A percentile compares a stretch with the other conserved stretches of the same genome.
Evolutionary conservation across 2,888 invertebrate species (phyloP).

Genomic region (Byasa hedistus): DNA sequence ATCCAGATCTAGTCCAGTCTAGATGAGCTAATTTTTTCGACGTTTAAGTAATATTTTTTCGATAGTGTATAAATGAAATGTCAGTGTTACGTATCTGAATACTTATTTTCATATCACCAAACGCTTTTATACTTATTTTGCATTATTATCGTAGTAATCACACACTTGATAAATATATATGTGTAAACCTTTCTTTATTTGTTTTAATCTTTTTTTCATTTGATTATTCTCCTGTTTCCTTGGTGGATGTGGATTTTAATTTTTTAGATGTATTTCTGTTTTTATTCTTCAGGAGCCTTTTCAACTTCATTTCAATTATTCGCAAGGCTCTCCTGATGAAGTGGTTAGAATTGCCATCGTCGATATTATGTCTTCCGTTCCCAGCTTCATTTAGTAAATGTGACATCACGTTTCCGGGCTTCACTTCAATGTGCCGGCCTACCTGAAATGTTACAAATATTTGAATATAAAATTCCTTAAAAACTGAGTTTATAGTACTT

Average conservation of each 20-base stretch:
- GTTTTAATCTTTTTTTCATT: too few relatives aligned
- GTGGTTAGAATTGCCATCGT: neutral
- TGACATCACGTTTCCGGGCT: slow-evolving; percentile 8
- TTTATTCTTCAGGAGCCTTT: slow-evolving; percentile 18
- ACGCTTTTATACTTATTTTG: too few relatives aligned
- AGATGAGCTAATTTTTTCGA: too few relatives aligned
- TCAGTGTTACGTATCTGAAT: too few relatives aligned
- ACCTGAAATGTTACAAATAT: slow-evolving; percentile 14
- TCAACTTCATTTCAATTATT: slow-evolving; percentile 22
- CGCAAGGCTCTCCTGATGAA: slow-evolving; percentile 14
- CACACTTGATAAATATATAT: too few relatives aligned
- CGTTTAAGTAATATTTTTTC: too few relatives aligned
- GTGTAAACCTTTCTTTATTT: too few relatives aligned
- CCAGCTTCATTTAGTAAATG: slow-evolving; percentile 9
- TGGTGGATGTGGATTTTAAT: neutral
- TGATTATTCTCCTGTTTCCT: neutral
- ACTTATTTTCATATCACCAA: too few relatives aligned
- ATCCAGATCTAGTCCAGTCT: too few relatives aligned
- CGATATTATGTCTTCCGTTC: slow-evolving; percentile 1
- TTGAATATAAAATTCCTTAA: neutral
- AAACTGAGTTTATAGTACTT: neutral
- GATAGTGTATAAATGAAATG: too few relatives aligned
- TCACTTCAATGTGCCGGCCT: slow-evolving; percentile 12
- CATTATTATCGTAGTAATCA: too few relatives aligned
- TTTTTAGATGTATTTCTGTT: slow-evolving; percentile 1